These are phyloP conservation scores for Eulithis prunata DNA, from an alignment of 2,888 invertebrate genomes.

Conservation along the genomic window DNA sequence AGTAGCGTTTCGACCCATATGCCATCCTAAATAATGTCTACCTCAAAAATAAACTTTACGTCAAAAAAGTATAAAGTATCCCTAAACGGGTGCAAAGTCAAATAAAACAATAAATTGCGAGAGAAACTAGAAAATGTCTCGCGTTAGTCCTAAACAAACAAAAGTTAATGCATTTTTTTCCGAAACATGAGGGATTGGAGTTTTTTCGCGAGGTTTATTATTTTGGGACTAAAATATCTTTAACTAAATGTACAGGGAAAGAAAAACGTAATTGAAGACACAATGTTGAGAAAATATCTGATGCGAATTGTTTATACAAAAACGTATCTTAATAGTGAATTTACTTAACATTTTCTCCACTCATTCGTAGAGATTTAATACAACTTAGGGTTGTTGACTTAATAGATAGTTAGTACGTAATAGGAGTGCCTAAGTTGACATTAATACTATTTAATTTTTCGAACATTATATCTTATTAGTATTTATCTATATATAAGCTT, in stretches of 20 bases:
- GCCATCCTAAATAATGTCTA: too few relatives aligned
- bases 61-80: background rate
- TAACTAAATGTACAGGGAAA: background rate
- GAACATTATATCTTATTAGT: too few relatives aligned
- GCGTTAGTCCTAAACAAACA: conserved; percentile 44
- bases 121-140: conserved; percentile 27
- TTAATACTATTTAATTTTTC: too few relatives aligned
- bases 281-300: too few relatives aligned
- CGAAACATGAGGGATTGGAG: background rate
- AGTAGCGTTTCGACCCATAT: too few relatives aligned
- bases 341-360: too few relatives aligned
- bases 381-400: too few relatives aligned
- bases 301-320: background rate
- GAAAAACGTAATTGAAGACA: background rate
- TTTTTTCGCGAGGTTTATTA: conserved; percentile 1
- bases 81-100: conserved; percentile 17
- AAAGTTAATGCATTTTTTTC: conserved; percentile 31
- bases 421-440: too few relatives aligned
- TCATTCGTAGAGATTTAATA: too few relatives aligned
- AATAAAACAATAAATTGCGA: conserved; percentile 29
- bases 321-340: too few relatives aligned
- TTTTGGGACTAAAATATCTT: background rate
- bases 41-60: background rate
- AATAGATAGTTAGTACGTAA: too few relatives aligned
- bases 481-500: too few relatives aligned